A percentile compares a stretch with the other conserved stretches of the same genome.
Conservation (phyloP, 2,797 vertebrate species). For the Megalops cyprinoides region DNA sequence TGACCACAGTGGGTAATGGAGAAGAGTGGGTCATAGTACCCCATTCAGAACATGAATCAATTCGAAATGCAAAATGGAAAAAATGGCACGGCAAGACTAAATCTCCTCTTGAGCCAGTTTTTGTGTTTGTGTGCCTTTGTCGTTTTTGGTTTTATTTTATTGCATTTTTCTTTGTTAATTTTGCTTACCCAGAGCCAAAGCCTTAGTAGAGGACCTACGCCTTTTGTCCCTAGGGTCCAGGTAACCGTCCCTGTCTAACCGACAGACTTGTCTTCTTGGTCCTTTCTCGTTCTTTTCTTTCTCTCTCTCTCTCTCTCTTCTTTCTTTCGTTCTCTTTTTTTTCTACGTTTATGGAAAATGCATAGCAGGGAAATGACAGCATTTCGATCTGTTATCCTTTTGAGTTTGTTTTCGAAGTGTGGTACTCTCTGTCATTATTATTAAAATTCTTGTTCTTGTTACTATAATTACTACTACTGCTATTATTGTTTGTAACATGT, state of each 20-base stretch:
- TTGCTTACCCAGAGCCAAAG: constrained; percentile 92
- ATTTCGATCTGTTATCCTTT: constrained; percentile 66
- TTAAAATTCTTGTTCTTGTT: constrained; percentile 51
- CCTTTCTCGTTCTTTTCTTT: constrained; percentile 46
- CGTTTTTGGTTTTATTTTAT: constrained; percentile 87
- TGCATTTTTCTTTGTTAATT: constrained; percentile 84
- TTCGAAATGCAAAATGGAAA: neutral
- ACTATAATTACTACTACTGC: constrained; percentile 49
- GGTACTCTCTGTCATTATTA: constrained; percentile 68
- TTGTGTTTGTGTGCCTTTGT: constrained; percentile 74
- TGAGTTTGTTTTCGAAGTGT: constrained; percentile 56
- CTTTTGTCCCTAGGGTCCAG: constrained; percentile 96
- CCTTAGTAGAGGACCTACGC: constrained; percentile 91
- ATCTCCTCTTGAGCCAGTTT: constrained; percentile 46
- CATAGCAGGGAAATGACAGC: constrained; percentile 76
- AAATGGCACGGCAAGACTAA: constrained; percentile 39
- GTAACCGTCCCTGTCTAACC: constrained; percentile 86
- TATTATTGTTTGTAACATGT: constrained; percentile 65
- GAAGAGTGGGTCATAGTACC: neutral
- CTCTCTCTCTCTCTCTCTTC: constrained; percentile 66
- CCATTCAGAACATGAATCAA: constrained; percentile 3
- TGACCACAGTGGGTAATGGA: neutral
- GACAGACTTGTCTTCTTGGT: constrained; percentile 64
- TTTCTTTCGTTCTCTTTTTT: too few species aligned
- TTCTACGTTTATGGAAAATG: constrained; percentile 81